phyloP scores from a whole-genome alignment of 2,113 vertebrate species.

The Aix galericulata region DNA sequence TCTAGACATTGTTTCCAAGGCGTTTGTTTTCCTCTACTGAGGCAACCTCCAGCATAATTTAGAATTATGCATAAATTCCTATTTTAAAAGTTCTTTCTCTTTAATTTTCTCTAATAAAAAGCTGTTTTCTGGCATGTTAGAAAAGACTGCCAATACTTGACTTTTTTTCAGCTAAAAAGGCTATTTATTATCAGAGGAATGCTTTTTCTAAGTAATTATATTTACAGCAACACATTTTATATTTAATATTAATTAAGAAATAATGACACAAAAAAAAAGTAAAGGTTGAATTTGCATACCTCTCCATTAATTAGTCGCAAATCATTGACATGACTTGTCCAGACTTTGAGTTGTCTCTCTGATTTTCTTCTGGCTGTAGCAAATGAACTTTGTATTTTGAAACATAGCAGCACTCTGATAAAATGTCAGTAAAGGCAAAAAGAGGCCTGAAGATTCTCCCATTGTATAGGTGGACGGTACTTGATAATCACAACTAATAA shows the following conservation, averaged over 20 bases:
- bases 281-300: background rate
- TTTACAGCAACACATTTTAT: background rate
- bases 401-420: background rate
- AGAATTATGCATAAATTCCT: background rate
- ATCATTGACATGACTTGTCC: background rate
- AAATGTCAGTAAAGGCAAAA: background rate
- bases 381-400: background rate
- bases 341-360: background rate
- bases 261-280: background rate
- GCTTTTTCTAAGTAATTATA: background rate
- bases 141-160: background rate
- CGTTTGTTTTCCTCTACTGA: background rate
- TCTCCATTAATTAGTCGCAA: background rate
- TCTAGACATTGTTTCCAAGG: background rate
- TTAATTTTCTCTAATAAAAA: background rate
- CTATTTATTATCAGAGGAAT: background rate
- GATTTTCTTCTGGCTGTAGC: background rate
- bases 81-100: background rate
- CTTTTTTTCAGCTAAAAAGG: background rate
- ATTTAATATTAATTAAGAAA: background rate
- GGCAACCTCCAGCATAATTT: background rate
- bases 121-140: background rate
- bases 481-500: background rate
- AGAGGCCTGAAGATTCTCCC: background rate
- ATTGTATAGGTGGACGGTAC: background rate